These are phyloP conservation scores for Lampris incognitus DNA, from an alignment of 2,113 vertebrate genomes.

Conservation along the genomic window DNA sequence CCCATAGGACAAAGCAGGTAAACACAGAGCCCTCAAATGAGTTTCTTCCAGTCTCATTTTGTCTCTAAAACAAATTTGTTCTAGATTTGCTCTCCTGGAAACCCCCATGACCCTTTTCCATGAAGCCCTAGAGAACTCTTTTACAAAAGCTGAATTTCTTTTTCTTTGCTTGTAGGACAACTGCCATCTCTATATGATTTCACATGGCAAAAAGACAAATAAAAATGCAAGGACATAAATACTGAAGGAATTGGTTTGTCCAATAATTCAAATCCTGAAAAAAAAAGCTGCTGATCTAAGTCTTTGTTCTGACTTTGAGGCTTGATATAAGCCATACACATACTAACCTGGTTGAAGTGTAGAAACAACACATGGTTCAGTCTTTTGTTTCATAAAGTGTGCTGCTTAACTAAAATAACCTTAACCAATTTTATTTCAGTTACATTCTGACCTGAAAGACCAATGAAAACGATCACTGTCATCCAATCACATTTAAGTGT, in stretches of 20 bases:
- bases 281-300: too few species aligned
- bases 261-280: too few species aligned
- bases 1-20: conserved; percentile 48
- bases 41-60: conserved; percentile 49
- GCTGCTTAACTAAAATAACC: not conserved
- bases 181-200: not conserved
- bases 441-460: not conserved
- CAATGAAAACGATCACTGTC: not conserved
- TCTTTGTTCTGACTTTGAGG: not conserved
- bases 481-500: not conserved
- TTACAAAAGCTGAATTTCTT: conserved; percentile 10
- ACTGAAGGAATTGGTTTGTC: too few species aligned
- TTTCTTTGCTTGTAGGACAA: not conserved
- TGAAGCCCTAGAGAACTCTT: conserved; percentile 32
- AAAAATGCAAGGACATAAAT: too few species aligned
- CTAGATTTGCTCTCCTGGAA: conserved; percentile 42
- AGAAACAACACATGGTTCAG: not conserved
- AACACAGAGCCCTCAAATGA: not conserved
- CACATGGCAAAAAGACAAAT: not conserved
- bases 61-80: conserved; percentile 36
- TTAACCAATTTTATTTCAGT: not conserved
- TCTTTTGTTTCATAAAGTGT: not conserved
- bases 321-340: not conserved
- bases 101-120: conserved; percentile 30
- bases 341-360: not conserved